A percentile compares a stretch with the other conserved stretches of the same genome.
phyloP scores from a whole-genome alignment of 1,140 invertebrate genomes.

The Neotoxoptera formosana region DNA sequence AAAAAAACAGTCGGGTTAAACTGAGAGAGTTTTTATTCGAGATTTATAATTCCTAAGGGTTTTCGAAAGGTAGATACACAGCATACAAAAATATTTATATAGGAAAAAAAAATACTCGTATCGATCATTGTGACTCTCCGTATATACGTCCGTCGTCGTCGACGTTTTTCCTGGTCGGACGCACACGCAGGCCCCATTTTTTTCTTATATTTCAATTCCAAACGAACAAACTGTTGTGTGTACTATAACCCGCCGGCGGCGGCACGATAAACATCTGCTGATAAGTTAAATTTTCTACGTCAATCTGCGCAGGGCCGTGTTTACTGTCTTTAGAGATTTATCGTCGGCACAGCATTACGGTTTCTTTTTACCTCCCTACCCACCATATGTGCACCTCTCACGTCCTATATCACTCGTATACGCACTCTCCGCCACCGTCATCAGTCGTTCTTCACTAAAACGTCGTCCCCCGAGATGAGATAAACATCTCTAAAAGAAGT shows the following conservation, averaged over 20 bases:
- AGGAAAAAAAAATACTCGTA: conserved; percentile 4
- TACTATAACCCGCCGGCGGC: not conserved
- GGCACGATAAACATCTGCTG: conserved; percentile 51
- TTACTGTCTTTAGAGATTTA: conserved; percentile 57
- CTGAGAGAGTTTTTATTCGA: conserved; percentile 1
- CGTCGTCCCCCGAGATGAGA: conserved; percentile 42
- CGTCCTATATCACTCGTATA: not conserved
- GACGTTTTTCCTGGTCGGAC: conserved; percentile 3
- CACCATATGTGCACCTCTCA: too few species aligned
- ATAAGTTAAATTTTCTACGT: conserved; percentile 56
- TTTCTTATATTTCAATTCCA: conserved; percentile 26
- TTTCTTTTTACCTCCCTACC: conserved; percentile 10
- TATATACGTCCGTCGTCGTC: not conserved
- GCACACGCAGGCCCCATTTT: not conserved
- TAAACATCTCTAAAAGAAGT: conserved; percentile 37
- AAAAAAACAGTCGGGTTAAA: not conserved
- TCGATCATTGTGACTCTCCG: conserved; percentile 39
- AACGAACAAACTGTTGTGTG: conserved; percentile 26
- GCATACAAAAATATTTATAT: conserved; percentile 7
- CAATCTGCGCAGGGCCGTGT: conserved; percentile 49
- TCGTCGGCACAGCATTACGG: conserved; percentile 47
- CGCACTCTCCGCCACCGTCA: not conserved
- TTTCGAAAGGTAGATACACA: not conserved
- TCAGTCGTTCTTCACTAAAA: conserved; percentile 36
- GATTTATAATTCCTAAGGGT: not conserved